These are phyloP conservation scores for Suncus etruscus DNA, from an alignment of 2,113 vertebrate species.

Conservation along the genomic window DNA sequence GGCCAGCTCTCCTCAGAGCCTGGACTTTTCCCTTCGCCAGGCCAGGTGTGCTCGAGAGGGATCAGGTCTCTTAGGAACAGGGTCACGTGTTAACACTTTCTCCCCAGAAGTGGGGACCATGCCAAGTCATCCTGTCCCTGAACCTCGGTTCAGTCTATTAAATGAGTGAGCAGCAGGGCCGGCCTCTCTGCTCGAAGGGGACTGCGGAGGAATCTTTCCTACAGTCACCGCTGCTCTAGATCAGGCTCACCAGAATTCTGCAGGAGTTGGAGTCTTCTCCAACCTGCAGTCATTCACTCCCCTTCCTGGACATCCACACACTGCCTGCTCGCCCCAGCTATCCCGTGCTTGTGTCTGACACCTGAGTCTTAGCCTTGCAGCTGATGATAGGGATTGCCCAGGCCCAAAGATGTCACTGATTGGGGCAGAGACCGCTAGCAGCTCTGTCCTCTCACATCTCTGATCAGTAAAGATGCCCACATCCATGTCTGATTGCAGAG, in stretches of 20 bases:
- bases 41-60: too few relatives aligned
- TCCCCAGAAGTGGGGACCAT: not conserved
- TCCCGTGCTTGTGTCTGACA: constrained; percentile 14
- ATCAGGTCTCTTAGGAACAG: not conserved
- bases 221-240: not conserved
- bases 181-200: not conserved
- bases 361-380: not conserved
- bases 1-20: not conserved
- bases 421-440: not conserved
- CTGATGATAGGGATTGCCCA: not conserved
- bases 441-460: not conserved
- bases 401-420: not conserved
- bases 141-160: not conserved
- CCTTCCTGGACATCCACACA: too few relatives aligned
- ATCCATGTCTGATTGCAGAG: not conserved
- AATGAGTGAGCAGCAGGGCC: not conserved
- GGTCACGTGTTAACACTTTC: not conserved
- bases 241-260: not conserved
- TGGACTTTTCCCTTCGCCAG: not conserved
- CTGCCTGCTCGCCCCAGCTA: not conserved
- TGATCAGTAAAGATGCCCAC: not conserved
- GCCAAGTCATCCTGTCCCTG: constrained; percentile 10
- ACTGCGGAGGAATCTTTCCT: not conserved
- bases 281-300: not conserved
- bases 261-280: not conserved